Evolutionary conservation across 2,113 vertebrate species (phyloP), one percentile per base, ranked within the genome.

Genomic region (Philantomba maxwellii): DNA sequence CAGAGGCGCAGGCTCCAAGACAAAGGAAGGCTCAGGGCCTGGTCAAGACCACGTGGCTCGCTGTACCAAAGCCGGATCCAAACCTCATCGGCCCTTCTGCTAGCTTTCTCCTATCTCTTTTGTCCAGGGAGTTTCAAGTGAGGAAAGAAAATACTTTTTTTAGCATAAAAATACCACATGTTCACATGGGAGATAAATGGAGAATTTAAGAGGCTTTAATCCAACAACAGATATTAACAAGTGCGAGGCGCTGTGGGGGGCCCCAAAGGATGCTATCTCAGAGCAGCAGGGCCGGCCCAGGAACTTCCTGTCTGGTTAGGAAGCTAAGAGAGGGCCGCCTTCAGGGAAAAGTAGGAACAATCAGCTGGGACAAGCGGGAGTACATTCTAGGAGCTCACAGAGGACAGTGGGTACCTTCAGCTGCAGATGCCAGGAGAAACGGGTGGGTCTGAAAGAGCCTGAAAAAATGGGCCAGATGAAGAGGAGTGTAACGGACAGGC

Each of bases 201-300:
- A 91, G 77, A 88, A 91, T 88, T 94, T 55, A 95, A 95, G n/a
- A 92, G 60, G 78, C 26, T 83, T 92, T 95, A 83, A 93, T 45
- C 25, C 11, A 93, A 90, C 25, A 86, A 85, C 86, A 97, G 96
- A 87, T 36, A 97, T n/a, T 90, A 98, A 77, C 77, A 84, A 84
- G 17, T 51, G 19, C 8, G 82, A 88, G 81, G 60, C 8, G 9
- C 47, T 82, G 21, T 64, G 45, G 45, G 47, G 23, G 3, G 2
- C 80, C 89, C 90, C n/a, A 81, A 75, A 66, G 33, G 26, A 77
- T 30, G 84, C 9, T 49, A 95, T 26, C 23, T 75, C 1, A 7
- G 2, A 7, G 36, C 12, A 25, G 12, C 62, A 90, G 91, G 49
- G 12, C 55, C 7, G 36, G 85, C 70, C 66, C 47, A 33, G 66